Base-by-base conservation (phyloP, 2,888 invertebrate genomes). In the Drosophila infuscata region DNA sequence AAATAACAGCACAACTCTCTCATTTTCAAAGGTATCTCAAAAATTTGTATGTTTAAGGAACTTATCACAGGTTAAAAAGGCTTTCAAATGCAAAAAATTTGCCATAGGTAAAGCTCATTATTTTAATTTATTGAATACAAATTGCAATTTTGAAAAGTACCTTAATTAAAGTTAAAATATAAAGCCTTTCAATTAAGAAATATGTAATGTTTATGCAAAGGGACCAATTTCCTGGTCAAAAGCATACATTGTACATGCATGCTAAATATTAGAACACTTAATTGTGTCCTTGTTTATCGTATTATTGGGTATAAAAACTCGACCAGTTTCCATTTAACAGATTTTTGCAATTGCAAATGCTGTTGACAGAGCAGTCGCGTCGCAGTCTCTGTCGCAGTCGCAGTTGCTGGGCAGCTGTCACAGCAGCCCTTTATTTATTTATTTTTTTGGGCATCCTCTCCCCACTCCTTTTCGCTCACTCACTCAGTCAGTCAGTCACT, bases 311-410 rank as follows among this genome's bases (percentile, higher is more conserved):
- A 25, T 58, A 71, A 60, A 70, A 68, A 48, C 68, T 68, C 56
- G 63, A 70, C 61, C 70, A 68, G 68, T 79, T 67, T 74, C 64
- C 72, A 80, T 70, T 83, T 79, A 83, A 79, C 85, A 83, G 75
- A 83, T 76, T 87, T 83, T 80, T 76, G 82, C 83, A 79, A 70
- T 78, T 72, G 72, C 48, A 36, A 57, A 36, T 41, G 29, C 41
- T 35, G 17, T 9, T 53, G 17, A 1, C 12, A 43, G n/a, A 20
- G 17, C 56, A n/a, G 56, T 56, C 17, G n/a, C n/a, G 25, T 25
- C 20, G 20, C 20, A 25, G 20, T 25, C 20, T 25, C 20, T 25
- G 8, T 25, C 3, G 1, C 8, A 0, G 52, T 49, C 17, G 41
- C 43, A 43, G 43, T 20, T n/a, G 17, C n/a, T 38, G 38, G 35